phyloP scores from a whole-genome alignment of 2,797 vertebrate genomes.

The Syndactyla subalaris region DNA sequence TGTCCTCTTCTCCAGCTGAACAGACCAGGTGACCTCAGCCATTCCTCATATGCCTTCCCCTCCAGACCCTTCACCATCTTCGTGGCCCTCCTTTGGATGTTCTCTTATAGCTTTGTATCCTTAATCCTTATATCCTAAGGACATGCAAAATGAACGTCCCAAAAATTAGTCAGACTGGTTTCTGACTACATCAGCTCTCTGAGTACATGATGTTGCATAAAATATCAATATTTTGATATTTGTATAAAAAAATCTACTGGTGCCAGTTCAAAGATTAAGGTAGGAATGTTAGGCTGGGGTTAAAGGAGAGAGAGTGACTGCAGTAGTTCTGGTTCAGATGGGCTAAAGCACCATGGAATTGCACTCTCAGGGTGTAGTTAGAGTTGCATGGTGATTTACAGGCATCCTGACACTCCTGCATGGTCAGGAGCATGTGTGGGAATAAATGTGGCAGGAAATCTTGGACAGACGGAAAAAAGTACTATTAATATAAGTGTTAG shows the following conservation, averaged over 20 bases:
- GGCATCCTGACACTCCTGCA: not conserved
- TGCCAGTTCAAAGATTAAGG: not conserved
- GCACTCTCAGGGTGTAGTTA: not conserved
- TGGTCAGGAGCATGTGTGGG: accelerated
- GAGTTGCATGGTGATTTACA: not conserved
- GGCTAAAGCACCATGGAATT: not conserved
- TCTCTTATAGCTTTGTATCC: not conserved
- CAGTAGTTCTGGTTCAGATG: not conserved
- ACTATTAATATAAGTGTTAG: not conserved
- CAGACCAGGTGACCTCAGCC: not conserved
- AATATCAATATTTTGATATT: not conserved
- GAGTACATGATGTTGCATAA: not conserved
- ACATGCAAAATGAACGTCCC: not conserved
- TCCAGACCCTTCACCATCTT: not conserved
- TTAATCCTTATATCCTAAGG: not conserved
- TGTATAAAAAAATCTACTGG: not conserved
- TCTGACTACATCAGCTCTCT: not conserved
- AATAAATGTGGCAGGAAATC: not conserved
- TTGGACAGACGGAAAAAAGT: not conserved
- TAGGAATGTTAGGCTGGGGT: not conserved
- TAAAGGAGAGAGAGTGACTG: not conserved
- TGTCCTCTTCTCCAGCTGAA: not conserved
- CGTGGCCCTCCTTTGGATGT: not conserved
- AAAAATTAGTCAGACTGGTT: not conserved
- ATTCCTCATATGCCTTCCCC: not conserved